Evolutionary conservation across 2,888 invertebrate species (phyloP).

Genomic region (Bembecia ichneumoniformis): DNA sequence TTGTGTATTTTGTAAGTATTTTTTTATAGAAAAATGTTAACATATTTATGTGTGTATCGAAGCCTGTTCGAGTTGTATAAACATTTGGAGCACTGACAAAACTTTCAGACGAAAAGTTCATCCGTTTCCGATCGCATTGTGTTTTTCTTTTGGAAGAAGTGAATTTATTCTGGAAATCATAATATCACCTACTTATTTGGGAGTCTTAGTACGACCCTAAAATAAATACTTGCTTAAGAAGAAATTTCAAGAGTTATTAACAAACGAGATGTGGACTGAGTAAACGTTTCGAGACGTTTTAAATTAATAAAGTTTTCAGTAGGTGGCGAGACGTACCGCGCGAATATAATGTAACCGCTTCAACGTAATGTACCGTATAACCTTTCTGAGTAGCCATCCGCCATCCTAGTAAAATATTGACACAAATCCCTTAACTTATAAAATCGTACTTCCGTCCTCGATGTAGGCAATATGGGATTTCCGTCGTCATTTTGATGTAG

Average conservation of each 20-base stretch:
- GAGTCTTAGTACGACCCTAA: slow-evolving; percentile 26
- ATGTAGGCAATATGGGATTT: slow-evolving; percentile 69
- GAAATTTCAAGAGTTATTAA: slow-evolving; percentile 43
- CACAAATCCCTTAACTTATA: slow-evolving; percentile 73
- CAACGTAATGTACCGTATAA: slow-evolving; percentile 26
- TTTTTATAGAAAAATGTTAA: no score
- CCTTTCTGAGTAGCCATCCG: slow-evolving; percentile 28
- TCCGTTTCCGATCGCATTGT: slow-evolving; percentile 39
- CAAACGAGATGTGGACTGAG: slow-evolving; percentile 30
- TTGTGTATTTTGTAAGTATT: no score
- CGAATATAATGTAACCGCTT: slow-evolving; percentile 8
- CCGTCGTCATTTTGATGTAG: slow-evolving; percentile 65
- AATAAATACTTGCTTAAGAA: slow-evolving; percentile 54
- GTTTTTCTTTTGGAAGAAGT: slow-evolving; percentile 45
- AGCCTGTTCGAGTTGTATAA: slow-evolving; percentile 32
- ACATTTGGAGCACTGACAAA: slow-evolving; percentile 29
- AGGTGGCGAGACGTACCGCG: slow-evolving; percentile 12
- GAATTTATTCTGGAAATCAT: slow-evolving; percentile 60
- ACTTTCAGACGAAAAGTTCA: slow-evolving; percentile 34
- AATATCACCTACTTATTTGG: slow-evolving; percentile 31
- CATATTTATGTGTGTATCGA: background rate
- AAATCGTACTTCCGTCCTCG: slow-evolving; percentile 65
- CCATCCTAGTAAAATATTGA: slow-evolving; percentile 71
- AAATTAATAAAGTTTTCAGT: slow-evolving; percentile 53
- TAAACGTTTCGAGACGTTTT: slow-evolving; percentile 27